Evolutionary conservation across 2,888 invertebrate species (phyloP).

Genomic region (Drosophila pegasa): DNA sequence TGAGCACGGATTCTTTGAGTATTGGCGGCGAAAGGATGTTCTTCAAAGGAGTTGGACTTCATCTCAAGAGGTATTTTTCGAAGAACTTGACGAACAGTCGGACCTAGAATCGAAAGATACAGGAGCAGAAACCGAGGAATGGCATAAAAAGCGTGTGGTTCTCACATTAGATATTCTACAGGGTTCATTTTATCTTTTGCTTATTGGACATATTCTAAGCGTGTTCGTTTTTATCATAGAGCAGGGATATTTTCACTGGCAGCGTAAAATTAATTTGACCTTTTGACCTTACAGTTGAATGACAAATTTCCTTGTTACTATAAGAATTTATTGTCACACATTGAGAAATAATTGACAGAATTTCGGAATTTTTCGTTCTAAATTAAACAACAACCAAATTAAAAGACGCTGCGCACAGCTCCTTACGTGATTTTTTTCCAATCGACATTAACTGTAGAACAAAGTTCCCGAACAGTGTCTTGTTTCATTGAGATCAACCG

Average conservation of each 20-base stretch:
- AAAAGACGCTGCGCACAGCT: slow-evolving; percentile 6
- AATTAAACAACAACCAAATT: slow-evolving; percentile 27
- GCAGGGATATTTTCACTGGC: slow-evolving; percentile 3
- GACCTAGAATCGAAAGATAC: slow-evolving; percentile 30
- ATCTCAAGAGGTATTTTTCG: slow-evolving; percentile 56
- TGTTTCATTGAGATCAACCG: not conserved
- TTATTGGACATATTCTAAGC: slow-evolving; percentile 23
- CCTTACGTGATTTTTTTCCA: not conserved
- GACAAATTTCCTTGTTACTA: not conserved
- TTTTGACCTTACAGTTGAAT: not conserved
- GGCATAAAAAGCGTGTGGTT: slow-evolving; percentile 63
- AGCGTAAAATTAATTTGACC: not conserved
- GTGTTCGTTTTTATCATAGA: not conserved
- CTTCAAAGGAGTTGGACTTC: slow-evolving; percentile 33
- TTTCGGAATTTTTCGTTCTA: slow-evolving; percentile 22
- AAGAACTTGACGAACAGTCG: slow-evolving; percentile 38
- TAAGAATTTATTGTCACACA: slow-evolving; percentile 14
- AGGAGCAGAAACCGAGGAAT: slow-evolving; percentile 22
- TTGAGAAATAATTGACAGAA: slow-evolving; percentile 16
- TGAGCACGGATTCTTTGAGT: slow-evolving; percentile 79
- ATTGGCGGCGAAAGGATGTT: slow-evolving; percentile 73
- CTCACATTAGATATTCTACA: slow-evolving; percentile 79
- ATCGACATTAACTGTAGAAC: not conserved
- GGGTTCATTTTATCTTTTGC: slow-evolving; percentile 82
- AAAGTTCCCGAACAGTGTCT: not conserved